Conservation (phyloP, 2,113 vertebrate species). For the Anarhynchus alexandrinus region DNA sequence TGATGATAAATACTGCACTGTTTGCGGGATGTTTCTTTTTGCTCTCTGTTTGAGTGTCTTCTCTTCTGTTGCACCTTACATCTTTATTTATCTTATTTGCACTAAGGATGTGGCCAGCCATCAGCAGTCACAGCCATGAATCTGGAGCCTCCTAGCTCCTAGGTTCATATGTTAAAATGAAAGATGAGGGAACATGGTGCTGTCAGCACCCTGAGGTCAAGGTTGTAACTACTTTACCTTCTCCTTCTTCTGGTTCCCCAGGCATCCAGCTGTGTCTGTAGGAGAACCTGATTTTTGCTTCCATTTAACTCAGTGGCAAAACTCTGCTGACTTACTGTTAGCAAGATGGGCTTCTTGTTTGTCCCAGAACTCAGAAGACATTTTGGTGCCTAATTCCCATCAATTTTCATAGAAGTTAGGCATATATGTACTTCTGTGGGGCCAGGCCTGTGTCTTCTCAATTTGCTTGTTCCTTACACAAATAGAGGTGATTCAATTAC, state of each 20-base stretch:
- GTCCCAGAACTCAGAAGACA: neutral
- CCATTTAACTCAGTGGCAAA: neutral
- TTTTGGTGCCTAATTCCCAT: slow-evolving; percentile 23
- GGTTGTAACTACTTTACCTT: neutral
- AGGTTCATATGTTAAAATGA: neutral
- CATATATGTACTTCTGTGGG: neutral
- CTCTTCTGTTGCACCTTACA: neutral
- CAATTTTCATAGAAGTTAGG: neutral
- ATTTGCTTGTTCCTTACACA: slow-evolving; percentile 25
- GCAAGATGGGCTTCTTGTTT: neutral
- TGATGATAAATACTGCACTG: neutral
- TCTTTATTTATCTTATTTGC: neutral
- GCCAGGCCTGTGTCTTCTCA: slow-evolving; percentile 36
- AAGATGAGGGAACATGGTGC: neutral
- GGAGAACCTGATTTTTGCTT: neutral
- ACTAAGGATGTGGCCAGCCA: neutral
- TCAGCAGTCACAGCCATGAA: neutral
- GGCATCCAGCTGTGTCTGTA: neutral
- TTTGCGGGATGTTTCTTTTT: neutral
- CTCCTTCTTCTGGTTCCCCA: neutral
- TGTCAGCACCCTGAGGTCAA: neutral
- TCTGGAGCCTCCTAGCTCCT: neutral
- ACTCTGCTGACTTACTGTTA: neutral
- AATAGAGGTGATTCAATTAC: slow-evolving; percentile 39
- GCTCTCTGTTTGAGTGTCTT: neutral